Base-by-base conservation (phyloP, 2,888 invertebrate genomes). In the Iphiclides podalirius region DNA sequence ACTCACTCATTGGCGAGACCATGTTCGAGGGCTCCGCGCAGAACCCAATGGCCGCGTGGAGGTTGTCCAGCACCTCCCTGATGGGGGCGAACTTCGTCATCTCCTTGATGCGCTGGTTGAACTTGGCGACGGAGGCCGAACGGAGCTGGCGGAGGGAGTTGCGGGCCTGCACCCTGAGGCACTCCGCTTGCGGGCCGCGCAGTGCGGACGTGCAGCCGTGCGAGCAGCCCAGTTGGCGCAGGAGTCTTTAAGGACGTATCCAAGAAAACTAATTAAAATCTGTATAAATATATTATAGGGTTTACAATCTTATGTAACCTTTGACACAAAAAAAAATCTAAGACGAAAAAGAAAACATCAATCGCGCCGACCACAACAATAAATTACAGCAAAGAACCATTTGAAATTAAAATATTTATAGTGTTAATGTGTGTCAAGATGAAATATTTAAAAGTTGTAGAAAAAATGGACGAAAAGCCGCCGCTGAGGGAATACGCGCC, bases 41-140 rank as follows among this genome's bases (percentile, higher is more conserved):
- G 79, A 97, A 99, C 4, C 98, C 98, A 42, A 98, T 93, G 63
- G 98, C 96, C 0, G 98, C 93, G 75, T 99, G 99, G 54, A 99
- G 93, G 68, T 98, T 95, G 68, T 99, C 98, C 47, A 99, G 84
- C 6, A 98, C 91, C 55, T 97, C 96, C 12, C 93, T 89, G 20
- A 98, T 89, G 0, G 95, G 93, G 17, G 94, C 92, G 1, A 91
- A 91, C 57, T 92, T 92, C 0, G 98, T 93, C 89, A 96, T 94
- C 56, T 94, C 93, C 51, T 93, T 89, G 17, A 92, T 67, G n/a
- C 90, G 87, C 0, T 75, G 67, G 3, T 90, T 90, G 54, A 88
- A 87, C 20, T 91, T 90, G 4, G 82, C 79, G 1, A 87, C 73
- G 1, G 83, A 82, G 0, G 91, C 90, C 11, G 92, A 91, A 3